These are phyloP conservation scores for Meda fulgida DNA, from an alignment of 2,797 vertebrate genomes.

Conservation along the genomic window DNA sequence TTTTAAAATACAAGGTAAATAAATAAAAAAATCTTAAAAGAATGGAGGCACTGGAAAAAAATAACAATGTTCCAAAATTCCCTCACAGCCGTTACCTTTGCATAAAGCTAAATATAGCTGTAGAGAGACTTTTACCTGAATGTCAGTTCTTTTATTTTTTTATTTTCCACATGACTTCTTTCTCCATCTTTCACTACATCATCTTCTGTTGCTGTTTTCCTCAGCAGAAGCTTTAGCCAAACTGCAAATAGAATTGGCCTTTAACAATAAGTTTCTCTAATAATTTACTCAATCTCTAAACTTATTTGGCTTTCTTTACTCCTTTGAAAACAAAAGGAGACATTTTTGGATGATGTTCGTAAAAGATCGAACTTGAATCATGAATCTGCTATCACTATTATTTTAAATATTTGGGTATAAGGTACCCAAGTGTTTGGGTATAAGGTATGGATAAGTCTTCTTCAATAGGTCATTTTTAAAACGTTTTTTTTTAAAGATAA, in stretches of 20 bases:
- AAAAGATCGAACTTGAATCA: background rate
- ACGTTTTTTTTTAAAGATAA: no score
- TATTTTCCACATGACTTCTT: background rate
- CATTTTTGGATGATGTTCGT: background rate
- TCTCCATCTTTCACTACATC: background rate
- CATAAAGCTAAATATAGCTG: background rate
- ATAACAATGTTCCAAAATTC: background rate
- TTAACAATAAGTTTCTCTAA: background rate
- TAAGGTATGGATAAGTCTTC: background rate
- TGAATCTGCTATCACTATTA: background rate
- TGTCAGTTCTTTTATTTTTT: conserved; percentile 36
- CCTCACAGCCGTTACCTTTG: background rate
- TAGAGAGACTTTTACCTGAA: background rate
- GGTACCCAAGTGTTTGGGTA: background rate
- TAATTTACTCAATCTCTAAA: background rate
- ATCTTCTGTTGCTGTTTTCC: background rate
- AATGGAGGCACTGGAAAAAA: background rate
- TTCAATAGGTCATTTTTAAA: background rate
- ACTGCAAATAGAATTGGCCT: background rate
- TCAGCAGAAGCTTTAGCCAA: background rate
- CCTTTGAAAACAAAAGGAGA: background rate
- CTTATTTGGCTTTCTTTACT: background rate
- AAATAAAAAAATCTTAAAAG: background rate
- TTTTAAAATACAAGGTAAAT: background rate
- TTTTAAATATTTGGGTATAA: background rate